phyloP scores from a whole-genome alignment of 2,888 invertebrate species.

The Thereva unica region DNA sequence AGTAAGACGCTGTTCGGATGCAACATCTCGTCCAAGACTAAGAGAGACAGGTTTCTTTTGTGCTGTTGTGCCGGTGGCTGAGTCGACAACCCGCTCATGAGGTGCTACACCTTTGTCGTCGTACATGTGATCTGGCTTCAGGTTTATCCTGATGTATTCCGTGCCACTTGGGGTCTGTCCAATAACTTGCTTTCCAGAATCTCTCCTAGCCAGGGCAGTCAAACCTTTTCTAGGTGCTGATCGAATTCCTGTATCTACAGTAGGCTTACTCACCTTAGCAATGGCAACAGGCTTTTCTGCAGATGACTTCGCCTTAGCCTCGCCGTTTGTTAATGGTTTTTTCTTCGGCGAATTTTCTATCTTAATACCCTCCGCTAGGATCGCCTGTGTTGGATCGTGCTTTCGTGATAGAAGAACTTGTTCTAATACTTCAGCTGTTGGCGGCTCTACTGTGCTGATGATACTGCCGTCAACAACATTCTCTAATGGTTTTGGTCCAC shows the following conservation, averaged over 20 bases:
- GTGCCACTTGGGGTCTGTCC: conserved; percentile 57
- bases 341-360: conserved; percentile 56
- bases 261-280: conserved; percentile 10
- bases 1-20: conserved; percentile 58
- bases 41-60: conserved; percentile 65
- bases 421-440: conserved; percentile 62
- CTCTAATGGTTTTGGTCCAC: conserved; percentile 77
- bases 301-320: conserved; percentile 47
- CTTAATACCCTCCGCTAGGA: conserved; percentile 67
- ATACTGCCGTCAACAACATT: conserved; percentile 61
- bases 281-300: not conserved
- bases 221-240: conserved; percentile 25
- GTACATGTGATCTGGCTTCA: conserved; percentile 77
- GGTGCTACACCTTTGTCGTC: conserved; percentile 62
- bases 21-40: conserved; percentile 59
- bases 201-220: conserved; percentile 7
- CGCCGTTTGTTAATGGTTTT: conserved; percentile 49
- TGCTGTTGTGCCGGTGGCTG: conserved; percentile 49
- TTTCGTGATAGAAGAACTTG: conserved; percentile 65
- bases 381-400: conserved; percentile 67
- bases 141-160: conserved; percentile 68
- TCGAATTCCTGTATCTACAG: conserved; percentile 19
- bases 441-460: conserved; percentile 59
- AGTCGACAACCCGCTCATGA: conserved; percentile 54
- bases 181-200: conserved; percentile 47